phyloP scores from a whole-genome alignment of 2,797 vertebrate genomes.

The Scarus forsteni region DNA sequence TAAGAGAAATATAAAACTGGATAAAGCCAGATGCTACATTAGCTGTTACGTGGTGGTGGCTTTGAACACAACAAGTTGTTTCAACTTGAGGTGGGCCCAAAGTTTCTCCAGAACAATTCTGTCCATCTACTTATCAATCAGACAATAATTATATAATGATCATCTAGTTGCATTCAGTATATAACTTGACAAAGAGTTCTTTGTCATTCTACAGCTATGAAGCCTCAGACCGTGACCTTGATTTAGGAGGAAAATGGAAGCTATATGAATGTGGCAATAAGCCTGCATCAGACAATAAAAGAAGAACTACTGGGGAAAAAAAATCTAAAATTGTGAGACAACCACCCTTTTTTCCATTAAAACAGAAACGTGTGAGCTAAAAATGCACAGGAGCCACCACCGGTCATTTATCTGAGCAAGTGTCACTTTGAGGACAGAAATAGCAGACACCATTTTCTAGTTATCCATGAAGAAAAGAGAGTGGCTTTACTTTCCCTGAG shows the following conservation, averaged over 20 bases:
- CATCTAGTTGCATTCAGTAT: not conserved
- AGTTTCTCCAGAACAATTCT: too few species aligned
- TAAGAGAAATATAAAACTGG: too few species aligned
- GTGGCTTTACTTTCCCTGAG: constrained; percentile 41
- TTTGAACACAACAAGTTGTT: too few species aligned
- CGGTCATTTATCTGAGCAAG: constrained; percentile 6
- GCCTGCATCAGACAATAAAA: constrained; percentile 21
- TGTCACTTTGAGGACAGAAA: constrained; percentile 11
- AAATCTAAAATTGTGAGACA: not conserved
- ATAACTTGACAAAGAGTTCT: not conserved
- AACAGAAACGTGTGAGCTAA: constrained; percentile 10
- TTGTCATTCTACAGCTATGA: not conserved
- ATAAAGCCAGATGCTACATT: too few species aligned
- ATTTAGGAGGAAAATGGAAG: not conserved
- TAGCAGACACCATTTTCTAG: constrained; percentile 8
- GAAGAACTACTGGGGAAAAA: not conserved
- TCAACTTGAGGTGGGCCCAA: too few species aligned
- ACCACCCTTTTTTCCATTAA: not conserved
- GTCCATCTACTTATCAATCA: too few species aligned
- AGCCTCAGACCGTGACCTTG: not conserved
- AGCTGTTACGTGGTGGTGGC: too few species aligned
- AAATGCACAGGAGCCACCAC: constrained; percentile 12
- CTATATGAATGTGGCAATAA: constrained; percentile 1
- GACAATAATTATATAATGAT: too few species aligned
- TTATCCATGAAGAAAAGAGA: constrained; percentile 22